Evolutionary conservation across 2,797 vertebrate genomes (phyloP).

Genomic region (Cyclura pinguis): DNA sequence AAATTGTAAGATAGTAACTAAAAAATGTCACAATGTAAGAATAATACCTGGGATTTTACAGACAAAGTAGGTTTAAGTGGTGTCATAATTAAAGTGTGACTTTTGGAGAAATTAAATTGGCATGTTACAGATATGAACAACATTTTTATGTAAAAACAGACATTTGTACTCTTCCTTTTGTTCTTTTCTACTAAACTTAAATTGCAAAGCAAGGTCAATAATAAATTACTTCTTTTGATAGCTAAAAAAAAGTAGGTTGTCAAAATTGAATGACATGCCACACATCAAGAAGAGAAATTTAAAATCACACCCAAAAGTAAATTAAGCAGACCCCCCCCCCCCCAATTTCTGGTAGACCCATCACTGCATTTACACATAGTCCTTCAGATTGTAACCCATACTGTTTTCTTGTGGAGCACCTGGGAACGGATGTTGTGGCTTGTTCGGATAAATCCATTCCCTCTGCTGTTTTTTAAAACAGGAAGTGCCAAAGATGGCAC

Average conservation of each 20-base stretch:
- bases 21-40: constrained; percentile 59
- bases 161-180: constrained; percentile 41
- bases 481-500: constrained; percentile 89
- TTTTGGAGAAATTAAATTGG: constrained; percentile 20
- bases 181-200: constrained; percentile 24
- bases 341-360: not conserved
- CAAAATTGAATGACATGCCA: constrained; percentile 37
- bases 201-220: constrained; percentile 23
- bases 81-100: constrained; percentile 37
- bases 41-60: constrained; percentile 57
- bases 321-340: constrained; percentile 30
- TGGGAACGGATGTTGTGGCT: constrained; percentile 74
- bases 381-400: constrained; percentile 75
- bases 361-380: constrained; percentile 78
- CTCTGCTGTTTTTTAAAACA: constrained; percentile 79
- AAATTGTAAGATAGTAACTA: constrained; percentile 72
- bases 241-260: constrained; percentile 33
- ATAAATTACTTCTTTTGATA: constrained; percentile 27
- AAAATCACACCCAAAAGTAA: constrained; percentile 33
- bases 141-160: constrained; percentile 36
- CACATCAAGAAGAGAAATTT: constrained; percentile 28
- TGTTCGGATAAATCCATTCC: constrained; percentile 69
- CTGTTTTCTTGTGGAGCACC: constrained; percentile 66
- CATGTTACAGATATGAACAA: constrained; percentile 15
- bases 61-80: constrained; percentile 56